Evolutionary conservation across 2,113 vertebrate species (phyloP).

Genomic region (Labeo rohita): DNA sequence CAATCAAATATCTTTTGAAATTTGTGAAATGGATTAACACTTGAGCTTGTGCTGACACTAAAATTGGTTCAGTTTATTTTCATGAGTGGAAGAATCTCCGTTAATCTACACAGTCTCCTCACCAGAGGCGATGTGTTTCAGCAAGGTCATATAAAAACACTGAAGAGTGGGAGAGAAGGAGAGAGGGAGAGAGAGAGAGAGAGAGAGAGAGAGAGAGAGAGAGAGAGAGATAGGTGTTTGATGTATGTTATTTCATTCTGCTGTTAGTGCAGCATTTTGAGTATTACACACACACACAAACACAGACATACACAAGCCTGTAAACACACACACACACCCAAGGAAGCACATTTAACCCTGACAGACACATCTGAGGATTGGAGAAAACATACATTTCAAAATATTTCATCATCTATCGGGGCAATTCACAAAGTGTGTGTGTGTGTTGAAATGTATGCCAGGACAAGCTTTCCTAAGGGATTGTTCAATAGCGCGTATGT

Average conservation of each 20-base stretch:
- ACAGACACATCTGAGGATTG: background rate
- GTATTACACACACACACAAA: background rate
- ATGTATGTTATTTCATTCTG: slow-evolving; percentile 12
- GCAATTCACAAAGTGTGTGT: background rate
- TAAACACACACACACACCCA: background rate
- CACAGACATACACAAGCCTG: background rate
- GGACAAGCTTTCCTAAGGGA: slow-evolving; percentile 18
- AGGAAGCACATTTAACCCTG: background rate
- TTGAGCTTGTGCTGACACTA: slow-evolving; percentile 2
- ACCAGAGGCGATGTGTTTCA: background rate
- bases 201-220: background rate
- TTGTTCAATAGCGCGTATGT: background rate
- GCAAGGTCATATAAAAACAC: slow-evolving; percentile 13
- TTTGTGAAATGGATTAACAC: background rate
- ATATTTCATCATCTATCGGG: slow-evolving; percentile 22
- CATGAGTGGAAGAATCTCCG: background rate
- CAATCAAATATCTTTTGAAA: background rate
- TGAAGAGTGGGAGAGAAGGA: background rate
- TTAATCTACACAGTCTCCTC: background rate
- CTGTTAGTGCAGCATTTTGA: background rate
- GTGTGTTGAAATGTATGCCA: background rate
- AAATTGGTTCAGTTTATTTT: slow-evolving; percentile 7
- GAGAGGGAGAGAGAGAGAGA: background rate
- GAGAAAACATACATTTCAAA: background rate
- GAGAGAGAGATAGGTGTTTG: background rate